Evolutionary conservation across 2,797 vertebrate species (phyloP).

Genomic region (Paedocypris micromegethes): DNA sequence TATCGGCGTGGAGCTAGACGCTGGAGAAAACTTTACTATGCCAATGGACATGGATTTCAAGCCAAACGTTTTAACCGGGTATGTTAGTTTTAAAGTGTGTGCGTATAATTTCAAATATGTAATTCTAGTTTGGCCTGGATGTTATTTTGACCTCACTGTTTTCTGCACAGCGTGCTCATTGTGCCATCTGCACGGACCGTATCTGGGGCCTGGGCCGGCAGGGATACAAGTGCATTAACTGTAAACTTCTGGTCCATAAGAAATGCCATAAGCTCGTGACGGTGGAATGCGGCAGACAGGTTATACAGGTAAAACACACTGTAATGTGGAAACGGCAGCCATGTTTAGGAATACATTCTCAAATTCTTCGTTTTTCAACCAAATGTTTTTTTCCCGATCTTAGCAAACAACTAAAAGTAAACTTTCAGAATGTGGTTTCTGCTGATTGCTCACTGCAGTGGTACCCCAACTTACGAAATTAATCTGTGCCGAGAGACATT

Average conservation of each 20-base stretch:
- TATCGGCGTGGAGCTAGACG: constrained; percentile 93
- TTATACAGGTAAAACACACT: constrained; percentile 62
- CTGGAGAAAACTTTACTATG: constrained; percentile 98
- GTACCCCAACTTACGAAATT: no score
- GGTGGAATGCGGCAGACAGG: constrained; percentile 82
- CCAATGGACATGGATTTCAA: constrained; percentile 95
- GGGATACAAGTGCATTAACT: constrained; percentile 98
- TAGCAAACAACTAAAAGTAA: no score
- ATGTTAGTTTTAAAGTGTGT: constrained; percentile 8
- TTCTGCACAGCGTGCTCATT: constrained; percentile 83
- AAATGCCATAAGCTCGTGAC: constrained; percentile 96
- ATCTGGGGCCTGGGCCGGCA: constrained; percentile 98
- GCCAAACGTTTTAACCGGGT: constrained; percentile 98
- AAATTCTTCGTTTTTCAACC: no score
- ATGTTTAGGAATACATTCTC: no score
- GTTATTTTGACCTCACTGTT: not conserved
- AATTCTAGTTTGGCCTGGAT: not conserved
- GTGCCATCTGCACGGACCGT: constrained; percentile 94
- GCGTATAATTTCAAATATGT: not conserved
- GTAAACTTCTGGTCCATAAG: constrained; percentile 97
- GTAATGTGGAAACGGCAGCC: no score
- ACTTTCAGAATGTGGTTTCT: no score
- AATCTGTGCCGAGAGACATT: no score
- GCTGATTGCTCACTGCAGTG: no score
- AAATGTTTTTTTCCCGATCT: no score